Evolutionary conservation across 2,113 vertebrate genomes (phyloP), one percentile per base, ranked within the genome.

Genomic region (Tretioscincus oriximinensis): DNA sequence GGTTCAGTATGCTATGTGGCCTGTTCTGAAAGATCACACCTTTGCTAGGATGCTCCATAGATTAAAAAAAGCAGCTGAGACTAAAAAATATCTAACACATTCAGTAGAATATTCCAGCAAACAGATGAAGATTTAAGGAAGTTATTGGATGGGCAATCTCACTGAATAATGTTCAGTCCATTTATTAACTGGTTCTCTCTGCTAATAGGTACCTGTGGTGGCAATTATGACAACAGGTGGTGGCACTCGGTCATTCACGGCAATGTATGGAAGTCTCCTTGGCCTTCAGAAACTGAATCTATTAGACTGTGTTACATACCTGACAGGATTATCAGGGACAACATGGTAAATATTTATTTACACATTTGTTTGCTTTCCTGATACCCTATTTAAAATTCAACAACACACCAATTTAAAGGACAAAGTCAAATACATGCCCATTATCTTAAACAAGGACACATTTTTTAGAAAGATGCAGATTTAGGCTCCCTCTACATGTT

Each of bases 181-280:
- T 61, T 68, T 12, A n/a, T 7, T 61, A 71, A 24, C 66, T 89
- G 54, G 71, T 69, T 87, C 31, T 69, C 9, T 88, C 20, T 87
- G 64, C 81, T 73, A 61, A 10, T 90, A 98, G 97, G 94, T 97
- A 22, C 97, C 97, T 0, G 90, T 93, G n/a, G 93, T 98, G 85
- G 96, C 97, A 71, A 86, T 97, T 47, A 97, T 97, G 1, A 95
- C 94, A 1, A 98, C 97, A 0, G 97, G 97, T 0, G 97, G 97
- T 35, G 96, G 97, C 63, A 86, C 95, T 0, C 90, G 97, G 24
- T 97, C 97, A 0, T 96, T 97, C 92, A 96, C 95, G 0, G 89
- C 94, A 0, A 91, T 96, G 89, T 96, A 95, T 0, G 97, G 97
- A 70, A 95, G 94, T 88, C 89, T 98, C 83, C 93, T 91, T 81